phyloP scores from a whole-genome alignment of 2,888 invertebrate genomes.

The Enchytraeus crypticus region DNA sequence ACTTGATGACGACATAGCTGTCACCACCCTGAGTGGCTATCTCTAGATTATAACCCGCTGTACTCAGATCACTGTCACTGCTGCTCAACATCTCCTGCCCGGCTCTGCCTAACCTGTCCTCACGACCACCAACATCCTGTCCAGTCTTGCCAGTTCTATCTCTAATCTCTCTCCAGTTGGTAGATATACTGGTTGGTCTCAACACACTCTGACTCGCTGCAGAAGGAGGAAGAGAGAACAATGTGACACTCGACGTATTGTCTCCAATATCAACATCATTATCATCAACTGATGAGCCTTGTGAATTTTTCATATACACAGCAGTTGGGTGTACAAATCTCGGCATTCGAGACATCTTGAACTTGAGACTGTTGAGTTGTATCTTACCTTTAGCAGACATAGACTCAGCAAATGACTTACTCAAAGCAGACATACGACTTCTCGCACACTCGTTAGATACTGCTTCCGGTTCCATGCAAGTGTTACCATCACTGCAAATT shows the following conservation, averaged over 20 bases:
- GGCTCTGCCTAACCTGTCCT: background rate
- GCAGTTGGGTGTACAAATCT: background rate
- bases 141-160: too few relatives aligned
- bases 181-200: background rate
- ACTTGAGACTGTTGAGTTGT: slow-evolving; percentile 13
- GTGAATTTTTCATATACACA: too few relatives aligned
- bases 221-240: too few relatives aligned
- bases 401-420: slow-evolving; percentile 64
- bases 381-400: slow-evolving; percentile 57
- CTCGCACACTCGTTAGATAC: too few relatives aligned
- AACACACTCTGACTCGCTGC: background rate
- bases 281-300: too few relatives aligned
- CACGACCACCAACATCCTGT: too few relatives aligned
- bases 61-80: slow-evolving; percentile 5
- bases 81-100: slow-evolving; percentile 47
- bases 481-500: slow-evolving; percentile 11
- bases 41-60: slow-evolving; percentile 18
- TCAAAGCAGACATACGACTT: too few relatives aligned
- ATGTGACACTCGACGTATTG: too few relatives aligned
- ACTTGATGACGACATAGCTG: slow-evolving; percentile 41
- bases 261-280: too few relatives aligned
- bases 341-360: slow-evolving; percentile 1
- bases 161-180: too few relatives aligned
- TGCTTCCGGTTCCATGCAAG: too few relatives aligned
- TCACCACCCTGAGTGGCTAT: slow-evolving; percentile 7